Percentiles rank a stretch among this genome's conserved stretches.
These are phyloP conservation scores for Sphenodon punctatus DNA, from an alignment of 2,797 vertebrate genomes.

Conservation along the genomic window DNA sequence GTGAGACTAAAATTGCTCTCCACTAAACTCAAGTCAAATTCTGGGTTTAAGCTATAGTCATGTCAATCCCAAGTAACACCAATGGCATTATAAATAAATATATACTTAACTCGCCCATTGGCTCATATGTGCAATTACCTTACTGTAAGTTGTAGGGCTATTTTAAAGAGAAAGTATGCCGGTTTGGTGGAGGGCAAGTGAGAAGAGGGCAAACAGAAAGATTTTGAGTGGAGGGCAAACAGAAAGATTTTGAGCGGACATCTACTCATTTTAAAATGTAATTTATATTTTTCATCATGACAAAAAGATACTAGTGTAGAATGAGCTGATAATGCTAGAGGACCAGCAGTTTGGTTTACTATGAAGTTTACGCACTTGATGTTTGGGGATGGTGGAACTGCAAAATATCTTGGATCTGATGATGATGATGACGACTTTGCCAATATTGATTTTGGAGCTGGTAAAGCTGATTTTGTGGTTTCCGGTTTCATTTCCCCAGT, in stretches of 20 bases:
- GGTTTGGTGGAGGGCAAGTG: not conserved
- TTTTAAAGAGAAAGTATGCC: not conserved
- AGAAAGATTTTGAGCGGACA: too few species aligned
- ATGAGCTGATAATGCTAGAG: not conserved
- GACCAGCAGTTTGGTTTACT: not conserved
- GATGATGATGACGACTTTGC: constrained; percentile 88
- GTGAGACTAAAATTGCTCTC: not conserved
- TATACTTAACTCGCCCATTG: not conserved
- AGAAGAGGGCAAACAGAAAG: not conserved
- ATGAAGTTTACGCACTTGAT: constrained; percentile 78
- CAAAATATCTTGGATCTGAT: constrained; percentile 81
- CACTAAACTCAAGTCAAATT: not conserved
- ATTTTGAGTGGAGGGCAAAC: too few species aligned
- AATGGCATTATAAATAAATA: not conserved
- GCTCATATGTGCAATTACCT: not conserved
- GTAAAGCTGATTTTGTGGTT: constrained; percentile 35
- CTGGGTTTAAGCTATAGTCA: not conserved
- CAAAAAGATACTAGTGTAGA: not conserved
- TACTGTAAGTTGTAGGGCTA: not conserved
- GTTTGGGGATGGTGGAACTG: constrained; percentile 68
- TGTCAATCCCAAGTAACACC: not conserved
- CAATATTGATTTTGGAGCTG: constrained; percentile 89
- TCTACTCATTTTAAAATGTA: not conserved
- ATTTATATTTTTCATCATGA: not conserved
- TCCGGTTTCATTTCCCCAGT: constrained; percentile 56